A percentile compares a stretch with the other conserved stretches of the same genome.
phyloP scores from a whole-genome alignment of 2,888 invertebrate genomes.

The Andrena haemorrhoa region DNA sequence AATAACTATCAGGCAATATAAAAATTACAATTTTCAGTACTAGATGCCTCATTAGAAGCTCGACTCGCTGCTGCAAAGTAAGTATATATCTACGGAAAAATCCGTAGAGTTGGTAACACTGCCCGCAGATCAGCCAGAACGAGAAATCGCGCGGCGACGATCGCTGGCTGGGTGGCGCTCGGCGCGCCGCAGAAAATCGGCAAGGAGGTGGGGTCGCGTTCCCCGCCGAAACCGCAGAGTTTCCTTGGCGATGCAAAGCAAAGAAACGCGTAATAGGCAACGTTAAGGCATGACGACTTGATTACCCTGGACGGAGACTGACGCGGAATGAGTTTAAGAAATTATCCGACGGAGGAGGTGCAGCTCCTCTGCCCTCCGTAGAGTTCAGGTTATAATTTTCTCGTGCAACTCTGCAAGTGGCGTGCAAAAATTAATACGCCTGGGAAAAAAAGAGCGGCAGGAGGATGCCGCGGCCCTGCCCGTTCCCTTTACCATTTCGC shows the following conservation, averaged over 20 bases:
- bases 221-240: constrained; percentile 40
- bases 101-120: too few species aligned
- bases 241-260: constrained; percentile 34
- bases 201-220: not conserved
- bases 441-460: constrained; percentile 10
- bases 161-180: not conserved
- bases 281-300: constrained; percentile 58
- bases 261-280: constrained; percentile 51
- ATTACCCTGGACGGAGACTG: constrained; percentile 56
- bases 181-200: not conserved
- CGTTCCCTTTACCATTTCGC: constrained; percentile 17
- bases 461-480: constrained; percentile 13
- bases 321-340: constrained; percentile 61
- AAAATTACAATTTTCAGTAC: too few species aligned
- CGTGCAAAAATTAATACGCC: constrained; percentile 58
- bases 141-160: too few species aligned
- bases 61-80: too few species aligned
- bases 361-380: constrained; percentile 32
- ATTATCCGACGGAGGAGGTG: constrained; percentile 45
- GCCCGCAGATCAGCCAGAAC: too few species aligned
- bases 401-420: constrained; percentile 50
- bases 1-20: too few species aligned
- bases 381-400: constrained; percentile 53
- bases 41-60: too few species aligned
- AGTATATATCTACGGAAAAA: too few species aligned